Evolutionary conservation across 2,797 vertebrate species (phyloP).

Genomic region (Danio albolineatus): DNA sequence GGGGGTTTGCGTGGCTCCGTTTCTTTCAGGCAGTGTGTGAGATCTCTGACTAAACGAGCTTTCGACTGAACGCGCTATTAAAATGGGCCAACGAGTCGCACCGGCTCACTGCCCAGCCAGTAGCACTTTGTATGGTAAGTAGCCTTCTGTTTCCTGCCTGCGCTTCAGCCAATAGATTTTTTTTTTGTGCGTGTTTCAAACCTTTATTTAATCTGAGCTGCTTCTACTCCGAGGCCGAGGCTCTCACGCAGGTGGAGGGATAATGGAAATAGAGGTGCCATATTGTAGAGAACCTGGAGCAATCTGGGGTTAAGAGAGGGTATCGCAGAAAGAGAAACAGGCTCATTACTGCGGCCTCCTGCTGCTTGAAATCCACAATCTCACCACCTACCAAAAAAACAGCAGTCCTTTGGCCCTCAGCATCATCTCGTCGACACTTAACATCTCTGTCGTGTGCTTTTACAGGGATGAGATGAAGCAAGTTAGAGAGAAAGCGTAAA

Average conservation of each 20-base stretch:
- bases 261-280: slow-evolving; percentile 32
- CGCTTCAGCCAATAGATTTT: slow-evolving; percentile 23
- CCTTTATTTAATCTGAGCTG: slow-evolving; percentile 41
- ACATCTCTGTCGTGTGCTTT: slow-evolving; percentile 13
- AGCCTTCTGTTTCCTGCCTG: slow-evolving; percentile 44
- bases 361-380: slow-evolving; percentile 10
- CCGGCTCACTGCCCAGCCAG: slow-evolving; percentile 42
- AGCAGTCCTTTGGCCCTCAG: not conserved
- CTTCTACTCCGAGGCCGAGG: slow-evolving; percentile 17
- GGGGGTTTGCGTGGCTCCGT: not conserved
- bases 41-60: slow-evolving; percentile 50
- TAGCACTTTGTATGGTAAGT: slow-evolving; percentile 47
- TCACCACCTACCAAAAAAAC: slow-evolving; percentile 5
- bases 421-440: slow-evolving; percentile 1
- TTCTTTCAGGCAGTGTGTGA: slow-evolving; percentile 18
- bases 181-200: not conserved
- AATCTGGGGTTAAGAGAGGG: slow-evolving; percentile 44
- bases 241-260: slow-evolving; percentile 20
- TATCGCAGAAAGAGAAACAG: slow-evolving; percentile 8
- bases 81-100: slow-evolving; percentile 40
- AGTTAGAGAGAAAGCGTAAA: not conserved
- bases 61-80: slow-evolving; percentile 42
- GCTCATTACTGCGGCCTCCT: slow-evolving; percentile 20
- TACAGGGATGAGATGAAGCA: not conserved
- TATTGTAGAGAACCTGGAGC: slow-evolving; percentile 34